These are phyloP conservation scores for Hormaphis cornu DNA, from an alignment of 1,140 invertebrate genomes.

Conservation along the genomic window DNA sequence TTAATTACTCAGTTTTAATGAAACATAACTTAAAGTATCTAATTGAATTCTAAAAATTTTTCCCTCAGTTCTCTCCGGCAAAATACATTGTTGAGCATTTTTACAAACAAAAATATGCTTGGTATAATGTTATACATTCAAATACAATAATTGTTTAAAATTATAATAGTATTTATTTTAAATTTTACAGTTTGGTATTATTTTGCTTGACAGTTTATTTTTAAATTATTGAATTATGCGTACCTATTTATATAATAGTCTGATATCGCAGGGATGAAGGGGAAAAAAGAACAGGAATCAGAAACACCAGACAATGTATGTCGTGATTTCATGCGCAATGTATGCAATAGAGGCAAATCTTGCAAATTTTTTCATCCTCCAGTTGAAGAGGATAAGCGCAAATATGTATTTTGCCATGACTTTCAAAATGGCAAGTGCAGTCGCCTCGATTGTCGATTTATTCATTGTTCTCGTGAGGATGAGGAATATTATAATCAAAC, in stretches of 20 bases:
- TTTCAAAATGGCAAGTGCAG: constrained; percentile 59
- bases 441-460: constrained; percentile 52
- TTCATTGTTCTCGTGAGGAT: constrained; percentile 67
- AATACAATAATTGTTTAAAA: too few species aligned
- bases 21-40: too few species aligned
- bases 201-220: not conserved
- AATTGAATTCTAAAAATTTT: too few species aligned
- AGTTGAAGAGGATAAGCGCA: constrained; percentile 30
- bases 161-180: too few species aligned
- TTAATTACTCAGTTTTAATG: too few species aligned
- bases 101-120: too few species aligned
- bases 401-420: constrained; percentile 67
- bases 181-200: too few species aligned
- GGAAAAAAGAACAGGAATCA: constrained; percentile 19
- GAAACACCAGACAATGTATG: constrained; percentile 43
- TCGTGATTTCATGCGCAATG: constrained; percentile 53
- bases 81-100: too few species aligned
- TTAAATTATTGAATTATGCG: not conserved
- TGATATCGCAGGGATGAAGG: constrained; percentile 28
- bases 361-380: constrained; percentile 51
- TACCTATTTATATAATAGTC: constrained; percentile 1
- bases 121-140: too few species aligned
- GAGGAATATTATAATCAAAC: constrained; percentile 62
- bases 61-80: too few species aligned
- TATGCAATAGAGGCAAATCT: constrained; percentile 63